Base-by-base conservation (phyloP, 1,140 invertebrate species). In the Lepidostoma basale region DNA sequence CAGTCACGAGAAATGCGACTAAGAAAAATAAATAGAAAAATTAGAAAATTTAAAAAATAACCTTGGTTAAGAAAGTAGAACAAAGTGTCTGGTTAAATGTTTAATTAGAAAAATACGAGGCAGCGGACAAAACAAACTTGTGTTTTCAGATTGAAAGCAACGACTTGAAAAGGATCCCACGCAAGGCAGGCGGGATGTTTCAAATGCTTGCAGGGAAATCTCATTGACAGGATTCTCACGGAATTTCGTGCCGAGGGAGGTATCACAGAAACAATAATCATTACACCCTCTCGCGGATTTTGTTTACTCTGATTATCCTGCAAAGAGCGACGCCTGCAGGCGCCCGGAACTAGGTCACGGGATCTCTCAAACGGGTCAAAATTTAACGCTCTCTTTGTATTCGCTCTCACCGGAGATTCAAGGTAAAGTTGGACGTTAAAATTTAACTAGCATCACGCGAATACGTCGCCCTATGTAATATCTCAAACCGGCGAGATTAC, bases 211-310 rank as follows among this genome's bases (percentile, higher is more conserved):
- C 30, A 4, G 28, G 54, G 18, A 62, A 62, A 44, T 28, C 42
- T 45, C 59, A 62, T 44, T 45, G 59, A 26, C 26, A 45, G 39
- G 9, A 62, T 45, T 44, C 59, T 45, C 25, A 47, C 39, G 59
- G 62, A 54, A 56, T 42, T 9, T 23, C 25, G 45, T 0, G 18
- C 6, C 10, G 62, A 45, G 23, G 20, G 14, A 26, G 54, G 62
- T 54, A 42, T 65, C 58, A 36, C 67, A 68, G 28, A 49, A 39
- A 69, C 67, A 69, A 63, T 69, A 69, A 69, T 62, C 67, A 69
- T 69, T 58, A 63, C 59, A 16, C 59, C 49, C 67, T 59, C 59
- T 44, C 67, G 67, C 67, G 49, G 67, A 69, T 69, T 69, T 62
- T 68, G 66, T 68, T 68, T 62, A 54, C 66, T 23, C 58, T 47